Base-by-base conservation (phyloP, 2,113 vertebrate species). In the Sinocyclocheilus grahami region DNA sequence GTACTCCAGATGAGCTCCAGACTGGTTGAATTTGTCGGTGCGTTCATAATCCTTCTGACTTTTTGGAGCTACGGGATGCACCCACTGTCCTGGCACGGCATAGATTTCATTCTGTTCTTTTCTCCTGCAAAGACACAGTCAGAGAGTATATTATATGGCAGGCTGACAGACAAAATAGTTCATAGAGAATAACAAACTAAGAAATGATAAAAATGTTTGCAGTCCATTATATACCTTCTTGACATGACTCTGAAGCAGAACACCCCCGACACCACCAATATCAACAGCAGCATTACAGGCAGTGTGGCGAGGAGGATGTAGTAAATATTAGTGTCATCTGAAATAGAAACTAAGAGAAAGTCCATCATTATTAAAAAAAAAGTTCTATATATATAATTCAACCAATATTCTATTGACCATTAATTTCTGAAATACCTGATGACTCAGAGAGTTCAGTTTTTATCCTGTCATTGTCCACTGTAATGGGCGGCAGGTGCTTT, bases 291-390 rank as follows among this genome's bases (percentile, higher is more conserved):
- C 51, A 97, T 86, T 46, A 94, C 92, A 22, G 96, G 94, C 42
- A 97, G 84, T 24, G 94, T 94, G 60, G 95, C 95, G 76, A 97
- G 93, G 2, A 99, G 93, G 91, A 98, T 92, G 92, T 97, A 97
- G 88, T 93, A 92, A 81, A 97, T 87, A 82, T 94, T 92, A 86
- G 51, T 67, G 82, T 93, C 88, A 83, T 94, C 96, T 91, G 94
- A 91, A 85, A 94, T 75, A 84, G 92, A 94, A 2, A 95, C 93
- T 94, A 87, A 69, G 82, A 86, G 77, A 83, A 90, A 20, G 78
- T 83, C 80, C 77, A 18, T 51, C 71, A 6, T 84, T 12, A 51
- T n/a, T 10, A 6, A 3, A 53, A 39, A 67, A 65, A 46, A 24
- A 37, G 0, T 12, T 18, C 0, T 39, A 7, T 6, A 39, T 39